Percentiles rank a stretch among this genome's conserved stretches.
phyloP scores from a whole-genome alignment of 2,113 vertebrate genomes.

The Prunella fulvescens region DNA sequence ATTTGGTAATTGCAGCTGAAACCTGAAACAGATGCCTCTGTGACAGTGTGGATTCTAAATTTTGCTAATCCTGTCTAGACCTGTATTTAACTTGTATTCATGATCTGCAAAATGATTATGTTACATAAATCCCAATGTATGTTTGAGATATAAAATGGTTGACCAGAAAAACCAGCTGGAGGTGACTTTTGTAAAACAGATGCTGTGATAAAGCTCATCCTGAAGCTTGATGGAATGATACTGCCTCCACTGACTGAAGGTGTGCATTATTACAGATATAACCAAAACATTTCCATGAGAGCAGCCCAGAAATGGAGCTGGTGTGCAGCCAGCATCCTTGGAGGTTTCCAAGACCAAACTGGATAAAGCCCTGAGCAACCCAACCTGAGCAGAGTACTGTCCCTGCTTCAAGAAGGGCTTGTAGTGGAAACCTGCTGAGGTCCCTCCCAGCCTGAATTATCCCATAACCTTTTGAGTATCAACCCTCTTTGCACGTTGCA shows the following conservation, averaged over 20 bases:
- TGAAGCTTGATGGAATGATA: neutral
- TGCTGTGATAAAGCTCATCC: neutral
- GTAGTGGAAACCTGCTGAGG: neutral
- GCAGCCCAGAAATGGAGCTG: neutral
- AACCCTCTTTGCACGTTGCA: neutral
- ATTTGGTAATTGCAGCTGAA: neutral
- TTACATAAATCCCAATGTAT: neutral
- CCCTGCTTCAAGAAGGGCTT: neutral
- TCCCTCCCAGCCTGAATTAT: neutral
- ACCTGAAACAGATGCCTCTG: neutral
- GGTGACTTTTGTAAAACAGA: neutral
- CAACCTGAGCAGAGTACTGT: neutral
- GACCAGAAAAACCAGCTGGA: neutral
- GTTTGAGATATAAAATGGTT: neutral
- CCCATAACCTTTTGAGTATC: neutral
- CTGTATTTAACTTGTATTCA: neutral
- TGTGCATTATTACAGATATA: neutral
- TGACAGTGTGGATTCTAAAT: neutral
- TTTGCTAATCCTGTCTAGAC: neutral
- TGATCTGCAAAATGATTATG: neutral
- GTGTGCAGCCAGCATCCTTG: neutral
- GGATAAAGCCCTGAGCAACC: neutral
- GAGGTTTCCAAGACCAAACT: neutral
- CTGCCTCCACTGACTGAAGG: neutral
- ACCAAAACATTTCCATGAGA: fast-evolving